Percentiles rank a stretch among this genome's conserved stretches.
Conservation (phyloP, 2,888 invertebrate genomes). For the Caenorhabditis drosophilae region DNA sequence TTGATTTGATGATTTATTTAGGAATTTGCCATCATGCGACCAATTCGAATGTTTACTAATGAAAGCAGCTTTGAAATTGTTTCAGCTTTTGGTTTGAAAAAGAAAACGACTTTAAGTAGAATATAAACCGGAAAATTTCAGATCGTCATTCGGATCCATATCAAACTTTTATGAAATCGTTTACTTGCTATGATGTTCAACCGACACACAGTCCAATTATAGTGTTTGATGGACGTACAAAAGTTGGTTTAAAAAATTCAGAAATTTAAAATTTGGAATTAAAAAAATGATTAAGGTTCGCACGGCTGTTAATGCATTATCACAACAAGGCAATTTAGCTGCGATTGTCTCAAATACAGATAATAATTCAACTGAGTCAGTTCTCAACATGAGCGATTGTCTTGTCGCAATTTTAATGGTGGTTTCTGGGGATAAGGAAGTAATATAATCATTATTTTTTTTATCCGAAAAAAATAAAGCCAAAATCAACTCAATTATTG, state of each 20-base stretch:
- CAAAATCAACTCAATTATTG: too few species aligned
- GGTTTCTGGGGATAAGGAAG: constrained; percentile 42
- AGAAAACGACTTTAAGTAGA: background rate
- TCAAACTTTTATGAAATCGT: constrained; percentile 62
- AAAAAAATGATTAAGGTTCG: constrained; percentile 46
- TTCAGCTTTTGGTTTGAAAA: constrained; percentile 30
- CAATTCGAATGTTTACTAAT: constrained; percentile 25
- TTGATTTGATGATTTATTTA: constrained; percentile 21
- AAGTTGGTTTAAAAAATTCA: constrained; percentile 6
- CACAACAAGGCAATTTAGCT: constrained; percentile 52
- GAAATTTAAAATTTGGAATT: background rate
- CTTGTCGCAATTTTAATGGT: constrained; percentile 53
- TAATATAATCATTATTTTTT: too few species aligned
- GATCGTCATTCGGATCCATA: constrained; percentile 58
- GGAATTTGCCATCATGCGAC: constrained; percentile 66
- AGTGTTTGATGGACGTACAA: constrained; percentile 56
- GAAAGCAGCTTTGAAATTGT: constrained; percentile 33
- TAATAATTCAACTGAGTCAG: constrained; percentile 22
- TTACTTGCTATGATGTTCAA: constrained; percentile 63
- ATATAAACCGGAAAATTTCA: constrained; percentile 13
- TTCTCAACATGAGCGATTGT: constrained; percentile 59
- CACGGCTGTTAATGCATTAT: constrained; percentile 56
- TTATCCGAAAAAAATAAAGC: too few species aligned
- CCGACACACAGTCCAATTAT: constrained; percentile 61
- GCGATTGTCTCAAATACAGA: constrained; percentile 51